These are phyloP conservation scores for Ranitomeya imitator DNA, from an alignment of 2,113 vertebrate species.

Conservation along the genomic window DNA sequence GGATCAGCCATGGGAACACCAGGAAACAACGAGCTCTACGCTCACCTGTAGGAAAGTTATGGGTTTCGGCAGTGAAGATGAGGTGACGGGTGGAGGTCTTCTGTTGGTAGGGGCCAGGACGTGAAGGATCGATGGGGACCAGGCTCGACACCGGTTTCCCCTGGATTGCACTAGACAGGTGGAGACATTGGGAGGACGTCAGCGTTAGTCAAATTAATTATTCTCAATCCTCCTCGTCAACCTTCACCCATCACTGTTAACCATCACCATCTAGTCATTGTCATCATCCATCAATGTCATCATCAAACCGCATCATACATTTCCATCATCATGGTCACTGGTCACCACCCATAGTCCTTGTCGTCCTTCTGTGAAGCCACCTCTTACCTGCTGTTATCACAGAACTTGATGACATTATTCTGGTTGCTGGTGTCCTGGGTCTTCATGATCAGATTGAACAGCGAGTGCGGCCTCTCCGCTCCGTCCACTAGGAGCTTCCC, in stretches of 20 bases:
- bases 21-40: too few relatives aligned
- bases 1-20: background rate
- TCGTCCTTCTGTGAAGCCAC: too few relatives aligned
- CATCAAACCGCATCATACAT: too few relatives aligned
- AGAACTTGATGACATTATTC: constrained; percentile 93
- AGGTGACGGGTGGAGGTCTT: constrained; percentile 75
- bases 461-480: constrained; percentile 72
- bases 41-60: constrained; percentile 92
- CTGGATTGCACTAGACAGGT: constrained; percentile 77
- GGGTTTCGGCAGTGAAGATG: constrained; percentile 93
- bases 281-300: too few relatives aligned
- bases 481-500: constrained; percentile 81
- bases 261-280: too few relatives aligned
- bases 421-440: constrained; percentile 84
- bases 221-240: too few relatives aligned
- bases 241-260: too few relatives aligned
- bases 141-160: constrained; percentile 77
- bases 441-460: constrained; percentile 87
- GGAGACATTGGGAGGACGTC: background rate
- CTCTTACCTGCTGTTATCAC: constrained; percentile 90
- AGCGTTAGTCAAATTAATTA: background rate
- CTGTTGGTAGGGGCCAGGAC: constrained; percentile 74
- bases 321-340: too few relatives aligned
- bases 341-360: too few relatives aligned
- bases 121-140: constrained; percentile 75